Conservation (phyloP, 2,888 invertebrate genomes). For the Netelia virgata region DNA sequence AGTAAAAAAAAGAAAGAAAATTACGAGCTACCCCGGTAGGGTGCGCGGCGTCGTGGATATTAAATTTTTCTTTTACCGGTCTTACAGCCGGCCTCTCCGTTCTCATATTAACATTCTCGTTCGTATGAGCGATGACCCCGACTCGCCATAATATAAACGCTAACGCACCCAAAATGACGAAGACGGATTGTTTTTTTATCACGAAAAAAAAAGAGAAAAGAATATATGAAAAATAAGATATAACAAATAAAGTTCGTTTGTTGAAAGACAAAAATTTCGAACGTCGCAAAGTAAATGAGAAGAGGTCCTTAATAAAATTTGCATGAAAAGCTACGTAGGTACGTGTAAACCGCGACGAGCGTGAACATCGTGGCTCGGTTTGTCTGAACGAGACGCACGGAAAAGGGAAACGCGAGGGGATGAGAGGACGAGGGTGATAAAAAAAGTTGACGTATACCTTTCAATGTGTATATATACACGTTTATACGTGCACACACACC, state of each 20-base stretch:
- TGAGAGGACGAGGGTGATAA: conserved; percentile 15
- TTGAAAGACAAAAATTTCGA: too few species aligned
- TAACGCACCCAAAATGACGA: neutral
- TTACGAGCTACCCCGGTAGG: neutral
- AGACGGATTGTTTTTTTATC: neutral
- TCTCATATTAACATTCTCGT: conserved; percentile 46
- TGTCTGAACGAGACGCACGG: neutral
- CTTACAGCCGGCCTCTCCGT: neutral
- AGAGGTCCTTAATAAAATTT: neutral
- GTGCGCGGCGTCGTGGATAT: conserved; percentile 26
- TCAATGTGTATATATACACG: neutral
- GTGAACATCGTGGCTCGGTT: conserved; percentile 29
- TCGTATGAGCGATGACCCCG: conserved; percentile 48
- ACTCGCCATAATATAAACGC: conserved; percentile 14
- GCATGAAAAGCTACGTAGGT: too few species aligned
- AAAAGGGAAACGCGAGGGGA: neutral
- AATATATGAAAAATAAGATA: neutral
- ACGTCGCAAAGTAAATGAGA: too few species aligned
- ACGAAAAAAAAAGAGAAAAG: neutral
- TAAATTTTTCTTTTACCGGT: conserved; percentile 35
- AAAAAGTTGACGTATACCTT: conserved; percentile 28
- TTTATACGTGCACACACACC: too few species aligned
- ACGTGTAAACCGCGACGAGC: neutral
- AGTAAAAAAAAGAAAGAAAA: conserved; percentile 8
- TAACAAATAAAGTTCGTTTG: too few species aligned